Conservation (phyloP, 2,797 vertebrate species). For the Smutsia gigantea region DNA sequence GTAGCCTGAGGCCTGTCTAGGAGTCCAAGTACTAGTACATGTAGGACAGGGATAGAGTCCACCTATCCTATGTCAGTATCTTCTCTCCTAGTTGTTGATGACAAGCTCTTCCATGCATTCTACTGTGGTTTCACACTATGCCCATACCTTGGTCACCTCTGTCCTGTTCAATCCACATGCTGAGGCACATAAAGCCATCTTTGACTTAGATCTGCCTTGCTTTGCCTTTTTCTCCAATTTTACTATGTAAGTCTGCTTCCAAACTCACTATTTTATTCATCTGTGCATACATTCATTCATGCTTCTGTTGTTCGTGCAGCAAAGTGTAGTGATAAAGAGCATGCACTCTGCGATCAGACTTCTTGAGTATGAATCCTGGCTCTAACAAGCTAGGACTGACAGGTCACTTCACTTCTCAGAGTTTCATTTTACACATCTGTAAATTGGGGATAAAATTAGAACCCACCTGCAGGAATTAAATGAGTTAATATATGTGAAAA, state of each 20-base stretch:
- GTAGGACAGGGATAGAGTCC: neutral
- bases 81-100: conserved; percentile 87
- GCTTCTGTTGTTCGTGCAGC: conserved; percentile 14
- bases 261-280: conserved; percentile 16
- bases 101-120: conserved; percentile 90
- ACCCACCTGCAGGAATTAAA: neutral
- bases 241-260: conserved; percentile 89
- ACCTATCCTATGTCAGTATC: neutral
- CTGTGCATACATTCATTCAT: neutral
- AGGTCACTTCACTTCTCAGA: conserved; percentile 30
- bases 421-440: conserved; percentile 48
- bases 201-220: conserved; percentile 91
- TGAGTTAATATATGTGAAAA: conserved; percentile 26
- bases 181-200: conserved; percentile 89
- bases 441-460: conserved; percentile 44
- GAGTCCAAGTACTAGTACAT: neutral
- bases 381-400: neutral
- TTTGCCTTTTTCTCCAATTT: conserved; percentile 95
- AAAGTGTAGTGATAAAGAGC: neutral
- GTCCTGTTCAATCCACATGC: conserved; percentile 90
- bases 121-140: conserved; percentile 90
- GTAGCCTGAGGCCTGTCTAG: neutral
- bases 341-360: neutral
- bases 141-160: conserved; percentile 89
- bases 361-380: conserved; percentile 41